Evolutionary conservation across 2,113 vertebrate genomes (phyloP), one percentile per base, ranked within the genome.

Genomic region (Oncorhynchus clarkii): DNA sequence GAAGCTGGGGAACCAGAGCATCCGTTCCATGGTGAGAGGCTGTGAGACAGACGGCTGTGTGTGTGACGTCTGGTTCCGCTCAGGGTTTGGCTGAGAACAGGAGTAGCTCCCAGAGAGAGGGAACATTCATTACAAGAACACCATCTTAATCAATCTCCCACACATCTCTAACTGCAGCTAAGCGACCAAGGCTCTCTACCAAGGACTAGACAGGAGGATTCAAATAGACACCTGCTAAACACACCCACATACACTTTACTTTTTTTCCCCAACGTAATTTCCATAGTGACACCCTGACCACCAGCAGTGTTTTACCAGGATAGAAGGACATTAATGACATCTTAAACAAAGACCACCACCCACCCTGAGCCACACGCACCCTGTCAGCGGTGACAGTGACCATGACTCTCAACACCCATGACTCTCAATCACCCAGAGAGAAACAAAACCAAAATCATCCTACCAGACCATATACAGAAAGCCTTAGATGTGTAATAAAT

Each of bases 91-190:
- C 73, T 48, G 14, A 57, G 68, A 79, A 60, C 18, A 31, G 5
- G 70, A 69, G 78, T 77, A 83, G 76, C 29, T 82, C 70, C 59
- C 45, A 51, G 69, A n/a, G 49, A 12, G 62, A 83, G 65, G 67
- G 66, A 77, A 51, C 3, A 18, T 82, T 87, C 82, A 78, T 88
- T 85, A 67, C 80, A 72, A 13, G 20, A 74, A 72, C 20, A 72
- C 73, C 66, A 20, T 84, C 75, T 76, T 39, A 67, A 87, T 87
- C 85, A 87, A 71, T 82, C 84, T 78, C 57, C 69, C 20, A 57
- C 6, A 66, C 31, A 45, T 81, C 76, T 65, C 26, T 4, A 45
- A 39, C 72, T n/a, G 64, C 3, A 48, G 22, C 45, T 48, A 16
- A 16, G 5, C 39, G 18, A 20, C 24, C 27, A 54, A 66, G 76